phyloP scores from a whole-genome alignment of 2,113 vertebrate genomes.

The Heterochromis multidens region DNA sequence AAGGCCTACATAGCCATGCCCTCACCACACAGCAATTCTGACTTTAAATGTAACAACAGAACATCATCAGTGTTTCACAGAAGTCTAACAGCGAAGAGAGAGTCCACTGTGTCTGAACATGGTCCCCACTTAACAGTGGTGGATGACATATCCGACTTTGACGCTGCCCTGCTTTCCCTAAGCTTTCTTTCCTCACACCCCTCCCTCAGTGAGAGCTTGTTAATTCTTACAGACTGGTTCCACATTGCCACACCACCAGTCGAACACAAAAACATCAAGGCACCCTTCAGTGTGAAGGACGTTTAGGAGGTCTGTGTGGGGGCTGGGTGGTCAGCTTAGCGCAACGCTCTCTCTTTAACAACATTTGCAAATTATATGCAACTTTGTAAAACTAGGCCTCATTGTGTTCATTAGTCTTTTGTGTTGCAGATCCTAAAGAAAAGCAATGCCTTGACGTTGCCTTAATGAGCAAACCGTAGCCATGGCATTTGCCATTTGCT shows the following conservation, averaged over 20 bases:
- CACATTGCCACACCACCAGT: constrained; percentile 65
- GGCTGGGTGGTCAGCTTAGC: constrained; percentile 27
- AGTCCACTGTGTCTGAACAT: constrained; percentile 11
- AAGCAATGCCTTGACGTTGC: constrained; percentile 25
- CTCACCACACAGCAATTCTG: constrained; percentile 32
- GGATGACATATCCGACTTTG: constrained; percentile 17
- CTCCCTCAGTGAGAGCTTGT: constrained; percentile 48
- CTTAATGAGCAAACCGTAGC: constrained; percentile 47
- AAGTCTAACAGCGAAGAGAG: not conserved
- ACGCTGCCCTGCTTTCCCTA: constrained; percentile 26
- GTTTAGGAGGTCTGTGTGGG: constrained; percentile 34
- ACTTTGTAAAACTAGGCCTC: constrained; percentile 17
- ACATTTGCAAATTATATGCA: constrained; percentile 46
- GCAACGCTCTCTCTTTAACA: constrained; percentile 19
- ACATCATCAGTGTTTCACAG: constrained; percentile 12
- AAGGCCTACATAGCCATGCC: constrained; percentile 19
- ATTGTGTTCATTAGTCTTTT: constrained; percentile 54
- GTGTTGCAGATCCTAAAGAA: constrained; percentile 16
- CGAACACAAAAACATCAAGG: constrained; percentile 46
- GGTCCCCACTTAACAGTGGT: not conserved
- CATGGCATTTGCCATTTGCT: constrained; percentile 41
- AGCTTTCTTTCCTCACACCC: constrained; percentile 36
- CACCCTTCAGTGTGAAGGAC: constrained; percentile 32
- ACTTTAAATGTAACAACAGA: constrained; percentile 16
- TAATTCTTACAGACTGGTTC: constrained; percentile 66